phyloP scores from a whole-genome alignment of 2,888 invertebrate species.

The Enchytraeus crypticus region DNA sequence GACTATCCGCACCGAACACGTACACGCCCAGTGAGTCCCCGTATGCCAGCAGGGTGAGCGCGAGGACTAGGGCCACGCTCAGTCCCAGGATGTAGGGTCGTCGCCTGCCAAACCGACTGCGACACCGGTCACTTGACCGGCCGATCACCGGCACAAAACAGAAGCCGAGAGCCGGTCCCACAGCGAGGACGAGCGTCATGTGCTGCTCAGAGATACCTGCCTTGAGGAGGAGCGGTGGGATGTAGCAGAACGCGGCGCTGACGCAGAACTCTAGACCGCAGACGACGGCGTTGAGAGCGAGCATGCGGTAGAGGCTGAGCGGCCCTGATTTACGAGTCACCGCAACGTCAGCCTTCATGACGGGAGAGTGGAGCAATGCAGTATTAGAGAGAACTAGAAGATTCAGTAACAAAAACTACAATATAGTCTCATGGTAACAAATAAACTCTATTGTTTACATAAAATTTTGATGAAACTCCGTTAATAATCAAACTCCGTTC shows the following conservation, averaged over 20 bases:
- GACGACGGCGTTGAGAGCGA: constrained; percentile 48
- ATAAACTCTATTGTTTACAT: no score
- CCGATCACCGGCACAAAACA: constrained; percentile 49
- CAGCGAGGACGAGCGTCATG: constrained; percentile 50
- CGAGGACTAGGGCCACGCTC: constrained; percentile 42
- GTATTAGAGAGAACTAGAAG: no score
- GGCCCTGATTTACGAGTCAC: no score
- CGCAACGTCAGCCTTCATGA: no score
- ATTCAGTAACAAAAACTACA: no score
- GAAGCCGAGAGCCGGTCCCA: constrained; percentile 49
- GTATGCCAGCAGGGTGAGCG: constrained; percentile 47
- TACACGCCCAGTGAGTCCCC: constrained; percentile 33
- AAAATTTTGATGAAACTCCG: no score
- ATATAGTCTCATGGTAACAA: no score
- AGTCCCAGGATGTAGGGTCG: constrained; percentile 50
- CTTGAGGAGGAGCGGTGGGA: constrained; percentile 51
- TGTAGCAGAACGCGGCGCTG: constrained; percentile 51
- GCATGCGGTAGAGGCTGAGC: constrained; percentile 34
- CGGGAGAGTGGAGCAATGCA: no score
- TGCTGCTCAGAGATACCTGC: constrained; percentile 48
- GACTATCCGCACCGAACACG: constrained; percentile 28
- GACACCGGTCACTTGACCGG: constrained; percentile 43
- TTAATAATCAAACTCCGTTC: no score
- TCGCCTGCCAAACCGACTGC: constrained; percentile 45
- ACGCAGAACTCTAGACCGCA: constrained; percentile 52